Evolutionary conservation across 2,888 invertebrate genomes (phyloP), one percentile per base, ranked within the genome.

Genomic region (Phyto melanocephala): DNA sequence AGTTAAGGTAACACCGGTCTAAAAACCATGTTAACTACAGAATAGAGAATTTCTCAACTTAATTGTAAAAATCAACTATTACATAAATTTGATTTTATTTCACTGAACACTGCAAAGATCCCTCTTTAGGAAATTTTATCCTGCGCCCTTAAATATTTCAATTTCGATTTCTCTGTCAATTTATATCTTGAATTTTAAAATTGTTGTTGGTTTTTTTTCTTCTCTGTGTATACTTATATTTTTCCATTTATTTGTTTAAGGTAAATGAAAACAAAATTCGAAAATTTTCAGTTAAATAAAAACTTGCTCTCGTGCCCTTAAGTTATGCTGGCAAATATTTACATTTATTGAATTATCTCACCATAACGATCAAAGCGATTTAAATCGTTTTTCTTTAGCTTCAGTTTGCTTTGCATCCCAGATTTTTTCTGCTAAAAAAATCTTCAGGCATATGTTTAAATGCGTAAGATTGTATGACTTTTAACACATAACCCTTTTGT

Each of bases 271-370:
- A 58, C 56, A 54, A 67, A 76, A 50, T 50, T 42, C 20, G 37
- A 28, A 65, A 45, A 35, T 28, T 35, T 65, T 50, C n/a, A n/a
- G 1, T n/a, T 3, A 33, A 13, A 50, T 22, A 56, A 58, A 50
- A 28, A 52, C 50, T 68, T 24, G 42, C 65, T 42, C 1, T 70
- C 56, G 15, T 70, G 60, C 65, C 65, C 67, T 79, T 82, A 71
- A 82, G 54, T 79, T 71, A 79, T 82, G 82, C 79, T 76, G 82
- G 79, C 24, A 82, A 79, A 82, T 82, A 82, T 82, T 82, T 82
- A 79, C 79, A 75, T 82, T 82, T 82, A 79, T 82, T 75, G 79
- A 79, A 79, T 82, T 82, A 82, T 82, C 75, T 79, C 50, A 58
- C 71, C 76, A 76, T 67, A 79, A 67, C 79, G 75, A 79, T 79